Evolutionary conservation across 2,888 invertebrate genomes (phyloP), one percentile per base, ranked within the genome.

Genomic region (Trichacis sp.): DNA sequence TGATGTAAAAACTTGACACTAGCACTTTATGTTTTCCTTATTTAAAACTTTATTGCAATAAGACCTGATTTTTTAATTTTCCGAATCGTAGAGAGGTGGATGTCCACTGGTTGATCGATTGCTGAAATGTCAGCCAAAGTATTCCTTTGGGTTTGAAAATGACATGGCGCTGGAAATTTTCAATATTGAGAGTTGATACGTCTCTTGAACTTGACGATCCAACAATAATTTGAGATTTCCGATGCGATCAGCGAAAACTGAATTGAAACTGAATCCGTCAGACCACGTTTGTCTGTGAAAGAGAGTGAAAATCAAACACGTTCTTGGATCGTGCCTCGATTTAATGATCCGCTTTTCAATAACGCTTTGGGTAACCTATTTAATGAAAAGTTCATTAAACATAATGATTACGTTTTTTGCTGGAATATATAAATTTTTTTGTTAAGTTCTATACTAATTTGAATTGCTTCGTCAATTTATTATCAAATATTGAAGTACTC

Each of bases 221-320:
- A 20, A 24, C 46, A n/a, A 46, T 46, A 46, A 46, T 46, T 46
- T 24, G 12, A 46, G 46, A 46, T 46, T 24, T 46, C 46, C 46
- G 46, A 20, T 20, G 46, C 46, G 20, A 46, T 46, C 46, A 46
- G 24, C 14, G 46, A 46, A 24, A 46, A 46, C 24, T 46, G 46
- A 46, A 24, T 24, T 20, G 46, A 46, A 46, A 46, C 46, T 46
- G 24, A 46, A 46, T 46, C 46, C 19, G 19, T 19, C 45, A 12
- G 45, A n/a, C 19, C 15, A 18, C 11, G 19, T 19, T 8, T 45
- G 45, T 17, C 15, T 45, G 20, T 18, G 12, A 47, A 47, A n/a
- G 46, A 15, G 42, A 15, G 42, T 15, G 14, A 42, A 14, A 42
- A 15, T 14, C 42, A 15, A 42, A 17, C 42, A n/a, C n/a, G n/a